phyloP scores from a whole-genome alignment of 1,140 invertebrate species.

The Drosophila insularis region DNA sequence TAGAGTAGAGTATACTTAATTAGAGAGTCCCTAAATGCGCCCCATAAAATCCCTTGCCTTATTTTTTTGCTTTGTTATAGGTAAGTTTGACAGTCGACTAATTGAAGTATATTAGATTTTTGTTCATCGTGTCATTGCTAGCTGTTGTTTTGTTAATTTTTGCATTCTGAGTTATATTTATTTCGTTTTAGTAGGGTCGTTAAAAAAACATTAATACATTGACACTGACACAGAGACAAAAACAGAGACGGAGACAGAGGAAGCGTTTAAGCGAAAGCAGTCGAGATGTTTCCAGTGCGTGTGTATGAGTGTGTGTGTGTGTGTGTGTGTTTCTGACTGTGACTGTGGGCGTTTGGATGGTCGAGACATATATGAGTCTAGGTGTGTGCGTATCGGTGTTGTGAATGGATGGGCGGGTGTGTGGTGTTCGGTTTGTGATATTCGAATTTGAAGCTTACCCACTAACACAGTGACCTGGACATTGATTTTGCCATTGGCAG shows the following conservation, averaged over 20 bases:
- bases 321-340: constrained; percentile 3
- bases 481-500: constrained; percentile 91
- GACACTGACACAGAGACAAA: constrained; percentile 43
- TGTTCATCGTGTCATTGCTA: background rate
- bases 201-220: constrained; percentile 77
- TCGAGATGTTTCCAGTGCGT: background rate
- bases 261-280: constrained; percentile 54
- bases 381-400: background rate
- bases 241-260: constrained; percentile 45
- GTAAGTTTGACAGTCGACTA: too few relatives aligned
- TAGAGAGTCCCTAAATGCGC: too few relatives aligned
- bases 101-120: too few relatives aligned
- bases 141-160: constrained; percentile 1
- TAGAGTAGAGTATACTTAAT: too few relatives aligned
- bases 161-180: constrained; percentile 31
- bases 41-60: too few relatives aligned
- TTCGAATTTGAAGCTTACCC: constrained; percentile 79
- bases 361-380: background rate
- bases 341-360: constrained; percentile 12
- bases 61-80: too few relatives aligned
- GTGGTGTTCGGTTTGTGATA: background rate
- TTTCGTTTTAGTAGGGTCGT: constrained; percentile 68
- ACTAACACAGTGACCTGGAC: constrained; percentile 92
- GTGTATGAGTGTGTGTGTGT: background rate
- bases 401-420: constrained; percentile 27